Conservation (phyloP, 1,140 invertebrate genomes). For the Caligus rogercresseyi region DNA sequence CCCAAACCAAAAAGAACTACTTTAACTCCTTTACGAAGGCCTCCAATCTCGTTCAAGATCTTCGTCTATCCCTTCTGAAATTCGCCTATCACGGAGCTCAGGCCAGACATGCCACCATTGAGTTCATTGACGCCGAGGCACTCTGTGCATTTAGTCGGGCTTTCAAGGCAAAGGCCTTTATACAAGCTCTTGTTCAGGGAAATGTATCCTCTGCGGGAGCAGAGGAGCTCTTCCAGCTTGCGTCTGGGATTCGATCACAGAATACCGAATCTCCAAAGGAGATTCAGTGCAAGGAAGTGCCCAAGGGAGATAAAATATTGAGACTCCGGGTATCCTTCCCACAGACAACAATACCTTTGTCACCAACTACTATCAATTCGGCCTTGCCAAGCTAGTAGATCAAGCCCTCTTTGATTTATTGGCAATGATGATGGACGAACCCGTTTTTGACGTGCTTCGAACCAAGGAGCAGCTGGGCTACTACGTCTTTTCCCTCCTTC, state of each 20-base stretch:
- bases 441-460: conserved; percentile 63
- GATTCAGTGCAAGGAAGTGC: conserved; percentile 31
- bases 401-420: conserved; percentile 24
- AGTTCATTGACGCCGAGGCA: conserved; percentile 33
- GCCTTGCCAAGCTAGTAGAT: conserved; percentile 34
- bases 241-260: background rate
- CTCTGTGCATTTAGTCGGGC: conserved; percentile 38
- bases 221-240: conserved; percentile 27
- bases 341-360: conserved; percentile 63
- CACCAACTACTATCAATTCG: conserved; percentile 72
- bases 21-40: conserved; percentile 55
- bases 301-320: conserved; percentile 42
- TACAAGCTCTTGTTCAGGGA: conserved; percentile 53
- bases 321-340: conserved; percentile 47
- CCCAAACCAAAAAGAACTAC: conserved; percentile 42
- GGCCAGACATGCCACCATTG: conserved; percentile 43
- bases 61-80: conserved; percentile 22
- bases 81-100: conserved; percentile 40
- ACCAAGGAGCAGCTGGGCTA: conserved; percentile 83
- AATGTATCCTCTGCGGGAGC: conserved; percentile 45
- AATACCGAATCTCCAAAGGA: background rate
- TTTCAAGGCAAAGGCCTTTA: conserved; percentile 41
- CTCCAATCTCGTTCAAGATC: conserved; percentile 43
- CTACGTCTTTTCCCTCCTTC: conserved; percentile 44
- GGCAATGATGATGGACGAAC: conserved; percentile 40